phyloP scores from a whole-genome alignment of 2,797 vertebrate genomes.

The Kryptolebias ocellatus region DNA sequence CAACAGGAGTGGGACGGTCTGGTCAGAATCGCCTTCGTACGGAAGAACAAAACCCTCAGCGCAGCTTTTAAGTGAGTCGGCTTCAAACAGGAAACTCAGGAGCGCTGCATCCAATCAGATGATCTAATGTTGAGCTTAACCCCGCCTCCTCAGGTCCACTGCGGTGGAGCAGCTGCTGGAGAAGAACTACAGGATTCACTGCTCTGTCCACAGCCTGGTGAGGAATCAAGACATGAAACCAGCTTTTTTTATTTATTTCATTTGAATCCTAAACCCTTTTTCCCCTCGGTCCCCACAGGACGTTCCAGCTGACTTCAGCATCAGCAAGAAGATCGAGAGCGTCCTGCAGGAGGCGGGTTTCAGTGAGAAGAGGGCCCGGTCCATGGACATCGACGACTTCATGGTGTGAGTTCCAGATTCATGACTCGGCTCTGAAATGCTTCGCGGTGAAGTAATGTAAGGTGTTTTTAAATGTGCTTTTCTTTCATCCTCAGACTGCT shows the following conservation, averaged over 20 bases:
- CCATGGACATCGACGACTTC: conserved; percentile 98
- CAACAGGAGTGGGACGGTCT: conserved; percentile 97
- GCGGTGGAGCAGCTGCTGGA: conserved; percentile 94
- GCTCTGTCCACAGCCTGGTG: conserved; percentile 91
- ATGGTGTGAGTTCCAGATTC: conserved; percentile 86
- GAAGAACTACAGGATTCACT: conserved; percentile 97
- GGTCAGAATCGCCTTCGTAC: conserved; percentile 95
- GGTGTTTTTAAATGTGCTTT: conserved; percentile 9
- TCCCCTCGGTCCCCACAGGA: conserved; percentile 75
- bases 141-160: conserved; percentile 80
- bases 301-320: conserved; percentile 91
- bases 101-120: not conserved
- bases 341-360: conserved; percentile 88
- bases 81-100: not conserved
- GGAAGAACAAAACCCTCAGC: conserved; percentile 97
- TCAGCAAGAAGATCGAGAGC: conserved; percentile 88
- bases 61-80: conserved; percentile 93
- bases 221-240: conserved; percentile 50
- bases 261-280: not conserved
- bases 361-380: conserved; percentile 90
- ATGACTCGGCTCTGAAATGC: fast-evolving
- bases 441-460: not conserved
- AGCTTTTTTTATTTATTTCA: no score
- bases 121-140: not conserved
- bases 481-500: conserved; percentile 84